Conservation (phyloP, 2,888 invertebrate species). For the Ceratothoa steindachneri region DNA sequence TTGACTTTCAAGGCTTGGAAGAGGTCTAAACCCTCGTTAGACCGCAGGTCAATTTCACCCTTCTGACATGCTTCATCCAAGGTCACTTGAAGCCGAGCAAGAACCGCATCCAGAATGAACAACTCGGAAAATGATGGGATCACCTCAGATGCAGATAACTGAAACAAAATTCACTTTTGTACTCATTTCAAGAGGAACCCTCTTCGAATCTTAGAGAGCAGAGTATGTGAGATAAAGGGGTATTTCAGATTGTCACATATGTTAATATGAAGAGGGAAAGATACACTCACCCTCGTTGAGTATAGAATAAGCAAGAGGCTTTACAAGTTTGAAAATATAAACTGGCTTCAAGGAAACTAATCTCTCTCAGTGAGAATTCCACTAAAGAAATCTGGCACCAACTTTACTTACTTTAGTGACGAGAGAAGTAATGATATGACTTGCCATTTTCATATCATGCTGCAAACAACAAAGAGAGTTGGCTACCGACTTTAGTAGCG, state of each 20-base stretch:
- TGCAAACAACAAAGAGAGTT: conserved; percentile 65
- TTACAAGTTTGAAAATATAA: too few relatives aligned
- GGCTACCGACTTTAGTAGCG: conserved; percentile 67
- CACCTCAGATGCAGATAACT: conserved; percentile 50
- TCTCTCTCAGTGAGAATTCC: too few relatives aligned
- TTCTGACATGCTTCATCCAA: conserved; percentile 56
- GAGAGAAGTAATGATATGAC: conserved; percentile 49
- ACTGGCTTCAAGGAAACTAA: too few relatives aligned
- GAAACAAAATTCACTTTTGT: neutral
- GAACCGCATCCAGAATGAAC: conserved; percentile 69
- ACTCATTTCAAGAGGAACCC: too few relatives aligned
- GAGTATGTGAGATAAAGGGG: too few relatives aligned
- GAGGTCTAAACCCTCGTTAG: conserved; percentile 50
- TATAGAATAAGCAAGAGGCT: too few relatives aligned
- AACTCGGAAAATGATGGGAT: conserved; percentile 69
- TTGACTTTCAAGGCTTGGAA: conserved; percentile 43
- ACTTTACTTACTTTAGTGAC: conserved; percentile 34
- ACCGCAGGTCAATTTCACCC: conserved; percentile 52
- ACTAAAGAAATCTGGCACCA: too few relatives aligned
- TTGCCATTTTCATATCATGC: conserved; percentile 62
- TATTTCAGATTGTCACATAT: too few relatives aligned
- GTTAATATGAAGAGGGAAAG: neutral
- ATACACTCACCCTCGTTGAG: too few relatives aligned
- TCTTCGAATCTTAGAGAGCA: too few relatives aligned
- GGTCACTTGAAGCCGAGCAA: conserved; percentile 67